Percentiles rank a stretch among this genome's conserved stretches.
These are phyloP conservation scores for Girardinus metallicus DNA, from an alignment of 2,797 vertebrate genomes.

Conservation along the genomic window DNA sequence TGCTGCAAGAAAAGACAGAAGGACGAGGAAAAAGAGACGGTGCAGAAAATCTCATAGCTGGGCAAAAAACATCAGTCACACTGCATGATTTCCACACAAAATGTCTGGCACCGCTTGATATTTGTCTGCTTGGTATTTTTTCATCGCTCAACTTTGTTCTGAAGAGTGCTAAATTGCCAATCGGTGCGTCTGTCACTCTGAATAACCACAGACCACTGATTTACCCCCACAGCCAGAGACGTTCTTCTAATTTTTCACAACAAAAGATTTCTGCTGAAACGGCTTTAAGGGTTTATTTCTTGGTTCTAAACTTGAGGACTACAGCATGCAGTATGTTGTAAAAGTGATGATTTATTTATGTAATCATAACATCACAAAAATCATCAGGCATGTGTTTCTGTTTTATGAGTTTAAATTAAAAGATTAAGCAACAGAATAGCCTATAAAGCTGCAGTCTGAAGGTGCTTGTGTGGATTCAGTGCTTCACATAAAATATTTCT, in stretches of 20 bases:
- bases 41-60: background rate
- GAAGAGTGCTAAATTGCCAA: background rate
- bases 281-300: background rate
- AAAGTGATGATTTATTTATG: background rate
- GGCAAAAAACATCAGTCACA: background rate
- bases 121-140: background rate
- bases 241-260: no score
- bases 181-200: background rate
- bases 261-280: background rate
- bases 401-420: background rate
- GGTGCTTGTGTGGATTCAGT: background rate
- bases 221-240: background rate
- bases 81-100: background rate
- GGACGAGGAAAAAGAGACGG: background rate
- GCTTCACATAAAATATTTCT: background rate
- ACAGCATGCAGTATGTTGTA: background rate
- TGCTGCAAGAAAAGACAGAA: background rate
- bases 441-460: background rate
- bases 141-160: background rate
- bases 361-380: background rate
- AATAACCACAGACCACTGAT: background rate
- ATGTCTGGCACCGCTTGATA: background rate
- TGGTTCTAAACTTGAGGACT: background rate
- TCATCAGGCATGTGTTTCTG: background rate
- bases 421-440: background rate